Evolutionary conservation across 30 jellyfish, hydroid and myxozoan species (phyloP).

Genomic region (Aurelia aurita complex sp. Pacific): DNA sequence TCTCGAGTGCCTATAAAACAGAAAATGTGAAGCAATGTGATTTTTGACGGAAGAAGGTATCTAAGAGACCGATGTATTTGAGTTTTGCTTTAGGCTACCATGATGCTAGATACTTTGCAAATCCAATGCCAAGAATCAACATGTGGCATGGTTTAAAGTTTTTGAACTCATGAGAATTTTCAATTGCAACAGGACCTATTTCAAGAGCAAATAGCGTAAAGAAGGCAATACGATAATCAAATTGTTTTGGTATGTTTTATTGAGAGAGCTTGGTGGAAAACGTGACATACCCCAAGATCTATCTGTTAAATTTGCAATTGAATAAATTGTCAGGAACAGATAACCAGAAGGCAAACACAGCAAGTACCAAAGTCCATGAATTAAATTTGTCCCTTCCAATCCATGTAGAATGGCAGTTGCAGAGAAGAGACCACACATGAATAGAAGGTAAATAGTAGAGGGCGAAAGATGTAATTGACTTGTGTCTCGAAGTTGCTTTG

Average conservation of each 20-base stretch:
- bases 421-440: constrained; percentile 74
- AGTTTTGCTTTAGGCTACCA: no score
- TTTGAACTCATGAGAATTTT: no score
- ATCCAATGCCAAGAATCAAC: no score
- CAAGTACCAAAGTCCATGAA: constrained; percentile 94
- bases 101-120: no score
- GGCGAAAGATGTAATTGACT: constrained; percentile 72
- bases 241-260: no score
- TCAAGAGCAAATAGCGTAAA: no score
- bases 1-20: constrained; percentile 81
- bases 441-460: constrained; percentile 81
- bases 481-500: constrained; percentile 52
- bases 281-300: constrained; percentile 88
- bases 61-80: no score
- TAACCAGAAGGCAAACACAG: constrained; percentile 96
- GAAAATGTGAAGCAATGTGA: not conserved
- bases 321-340: constrained; percentile 87
- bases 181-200: no score
- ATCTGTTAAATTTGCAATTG: constrained; percentile 90
- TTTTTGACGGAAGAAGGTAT: no score
- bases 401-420: constrained; percentile 95
- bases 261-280: no score
- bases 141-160: no score
- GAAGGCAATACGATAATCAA: no score
- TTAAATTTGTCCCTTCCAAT: constrained; percentile 71